These are phyloP conservation scores for Chionis minor DNA, from an alignment of 2,113 vertebrate species.

Conservation along the genomic window DNA sequence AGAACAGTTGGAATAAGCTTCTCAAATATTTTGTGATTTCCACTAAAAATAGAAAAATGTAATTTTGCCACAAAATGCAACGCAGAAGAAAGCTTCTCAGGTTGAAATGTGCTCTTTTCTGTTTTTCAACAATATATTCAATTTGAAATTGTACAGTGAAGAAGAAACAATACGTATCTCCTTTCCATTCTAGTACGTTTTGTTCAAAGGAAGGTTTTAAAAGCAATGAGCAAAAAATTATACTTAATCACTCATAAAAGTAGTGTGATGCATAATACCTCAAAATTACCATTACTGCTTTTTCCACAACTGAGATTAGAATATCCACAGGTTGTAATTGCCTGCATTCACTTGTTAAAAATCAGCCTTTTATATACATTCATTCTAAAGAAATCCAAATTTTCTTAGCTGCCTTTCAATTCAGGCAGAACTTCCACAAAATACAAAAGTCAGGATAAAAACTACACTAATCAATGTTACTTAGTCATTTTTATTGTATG, in stretches of 20 bases:
- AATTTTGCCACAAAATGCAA: neutral
- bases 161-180: neutral
- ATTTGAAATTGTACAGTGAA: neutral
- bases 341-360: neutral
- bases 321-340: conserved; percentile 6
- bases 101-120: neutral
- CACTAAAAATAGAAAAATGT: neutral
- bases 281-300: neutral
- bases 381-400: neutral
- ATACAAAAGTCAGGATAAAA: neutral
- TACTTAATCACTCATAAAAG: neutral
- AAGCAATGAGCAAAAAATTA: neutral
- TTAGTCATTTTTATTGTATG: neutral
- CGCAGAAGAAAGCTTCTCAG: neutral
- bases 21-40: neutral
- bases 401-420: neutral
- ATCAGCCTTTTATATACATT: neutral
- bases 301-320: neutral
- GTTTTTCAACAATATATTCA: neutral
- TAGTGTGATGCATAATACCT: neutral
- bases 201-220: neutral
- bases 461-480: neutral
- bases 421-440: neutral
- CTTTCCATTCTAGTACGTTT: neutral
- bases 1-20: neutral